phyloP scores from a whole-genome alignment of 37 sponge, comb jelly and placozoan genomes.

The Petrosia ficiformis region DNA sequence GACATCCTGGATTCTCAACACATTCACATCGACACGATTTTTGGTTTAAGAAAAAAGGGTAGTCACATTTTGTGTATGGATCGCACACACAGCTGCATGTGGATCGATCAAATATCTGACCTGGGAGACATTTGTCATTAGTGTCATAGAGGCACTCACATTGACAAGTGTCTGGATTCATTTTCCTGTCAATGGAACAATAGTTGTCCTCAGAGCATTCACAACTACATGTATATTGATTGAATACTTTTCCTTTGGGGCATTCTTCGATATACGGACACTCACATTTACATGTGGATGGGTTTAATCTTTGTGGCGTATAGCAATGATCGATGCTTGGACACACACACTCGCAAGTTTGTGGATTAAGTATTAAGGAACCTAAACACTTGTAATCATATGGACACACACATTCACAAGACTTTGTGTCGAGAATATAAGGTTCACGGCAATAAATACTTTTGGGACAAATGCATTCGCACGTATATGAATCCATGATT shows the following conservation, averaged over 20 bases:
- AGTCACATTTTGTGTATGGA: neutral
- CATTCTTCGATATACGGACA: neutral
- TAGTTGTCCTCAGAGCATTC: constrained; percentile 13
- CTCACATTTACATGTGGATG: constrained; percentile 4
- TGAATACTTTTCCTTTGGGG: neutral
- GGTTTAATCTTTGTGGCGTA: neutral
- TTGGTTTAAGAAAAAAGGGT: constrained; percentile 3
- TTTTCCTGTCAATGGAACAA: neutral
- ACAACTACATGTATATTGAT: constrained; percentile 31
- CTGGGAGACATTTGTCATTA: neutral
- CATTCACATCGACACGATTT: constrained; percentile 41
- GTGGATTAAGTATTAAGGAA: neutral
- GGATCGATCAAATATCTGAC: constrained; percentile 12
- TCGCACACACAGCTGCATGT: constrained; percentile 30
- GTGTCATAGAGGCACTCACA: constrained; percentile 35
- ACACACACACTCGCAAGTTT: neutral
- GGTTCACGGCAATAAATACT: constrained; percentile 1
- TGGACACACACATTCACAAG: constrained; percentile 13
- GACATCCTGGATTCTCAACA: neutral
- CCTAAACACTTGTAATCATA: neutral
- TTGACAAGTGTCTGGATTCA: constrained; percentile 12
- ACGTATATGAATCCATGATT: constrained; percentile 11
- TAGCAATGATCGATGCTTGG: neutral
- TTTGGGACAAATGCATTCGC: constrained; percentile 21
- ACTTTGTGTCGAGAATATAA: neutral